A percentile compares a stretch with the other conserved stretches of the same genome.
These are phyloP conservation scores for Brachycybe producta DNA, from an alignment of 2,888 invertebrate species.

Conservation along the genomic window DNA sequence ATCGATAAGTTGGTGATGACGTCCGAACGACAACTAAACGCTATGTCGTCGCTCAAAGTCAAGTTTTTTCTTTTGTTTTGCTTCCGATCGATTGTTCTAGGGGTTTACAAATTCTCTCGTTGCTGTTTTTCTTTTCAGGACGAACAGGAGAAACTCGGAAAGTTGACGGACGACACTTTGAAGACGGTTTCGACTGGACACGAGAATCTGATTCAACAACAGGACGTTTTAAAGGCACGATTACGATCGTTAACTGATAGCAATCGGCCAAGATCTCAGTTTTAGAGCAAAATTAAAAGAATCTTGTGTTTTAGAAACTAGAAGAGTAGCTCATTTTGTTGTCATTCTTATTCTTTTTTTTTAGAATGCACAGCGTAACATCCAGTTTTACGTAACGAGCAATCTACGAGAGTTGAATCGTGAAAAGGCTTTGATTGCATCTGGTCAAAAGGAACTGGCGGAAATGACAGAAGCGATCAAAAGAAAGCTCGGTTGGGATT, in stretches of 20 bases:
- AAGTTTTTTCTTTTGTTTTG: no score
- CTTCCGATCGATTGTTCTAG: no score
- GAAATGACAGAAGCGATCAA: conserved; percentile 43
- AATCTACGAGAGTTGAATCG: conserved; percentile 45
- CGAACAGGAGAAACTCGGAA: conserved; percentile 39
- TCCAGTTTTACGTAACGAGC: conserved; percentile 40
- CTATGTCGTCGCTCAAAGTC: conserved; percentile 39
- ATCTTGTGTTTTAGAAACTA: no score
- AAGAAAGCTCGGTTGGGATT: conserved; percentile 39
- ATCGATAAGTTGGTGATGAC: conserved; percentile 48
- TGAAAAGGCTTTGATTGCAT: conserved; percentile 46
- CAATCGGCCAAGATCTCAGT: not conserved
- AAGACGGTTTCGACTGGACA: conserved; percentile 38
- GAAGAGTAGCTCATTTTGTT: no score
- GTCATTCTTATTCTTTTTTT: not conserved
- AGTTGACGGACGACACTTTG: conserved; percentile 36
- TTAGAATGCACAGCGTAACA: conserved; percentile 27
- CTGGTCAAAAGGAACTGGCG: conserved; percentile 44
- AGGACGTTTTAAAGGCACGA: conserved; percentile 31
- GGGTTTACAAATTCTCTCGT: conserved; percentile 17
- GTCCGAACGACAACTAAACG: conserved; percentile 39
- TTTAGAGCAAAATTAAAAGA: no score
- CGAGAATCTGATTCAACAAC: conserved; percentile 39
- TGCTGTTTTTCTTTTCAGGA: conserved; percentile 28
- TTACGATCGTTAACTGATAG: no score